Conservation (phyloP, 2,797 vertebrate genomes). For the Hippocampus kuda region DNA sequence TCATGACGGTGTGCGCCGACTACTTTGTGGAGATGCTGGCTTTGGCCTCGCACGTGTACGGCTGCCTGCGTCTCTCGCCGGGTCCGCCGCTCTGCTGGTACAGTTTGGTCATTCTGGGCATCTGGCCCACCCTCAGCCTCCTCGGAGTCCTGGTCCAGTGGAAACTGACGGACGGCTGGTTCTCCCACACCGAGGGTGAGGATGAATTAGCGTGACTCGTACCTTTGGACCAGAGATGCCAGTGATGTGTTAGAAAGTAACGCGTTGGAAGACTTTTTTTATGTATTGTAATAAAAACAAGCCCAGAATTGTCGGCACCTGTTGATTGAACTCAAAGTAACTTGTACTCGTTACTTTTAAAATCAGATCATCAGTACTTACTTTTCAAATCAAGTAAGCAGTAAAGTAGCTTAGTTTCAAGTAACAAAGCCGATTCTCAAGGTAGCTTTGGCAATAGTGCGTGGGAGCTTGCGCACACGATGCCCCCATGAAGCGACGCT, state of each 20-base stretch:
- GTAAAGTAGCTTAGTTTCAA: too few species aligned
- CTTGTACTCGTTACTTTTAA: too few species aligned
- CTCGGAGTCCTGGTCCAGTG: constrained; percentile 78
- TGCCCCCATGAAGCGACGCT: not conserved
- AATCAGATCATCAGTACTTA: too few species aligned
- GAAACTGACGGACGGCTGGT: constrained; percentile 76
- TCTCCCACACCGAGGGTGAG: constrained; percentile 77
- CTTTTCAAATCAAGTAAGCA: too few species aligned
- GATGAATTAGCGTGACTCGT: not conserved
- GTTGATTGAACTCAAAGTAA: too few species aligned
- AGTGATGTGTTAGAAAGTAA: too few species aligned
- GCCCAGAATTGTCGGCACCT: too few species aligned
- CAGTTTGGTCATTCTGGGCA: constrained; percentile 80
- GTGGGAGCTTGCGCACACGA: too few species aligned
- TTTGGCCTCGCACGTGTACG: constrained; percentile 65
- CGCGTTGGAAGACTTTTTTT: too few species aligned
- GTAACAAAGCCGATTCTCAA: too few species aligned
- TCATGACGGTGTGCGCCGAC: constrained; percentile 75
- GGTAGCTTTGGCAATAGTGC: too few species aligned
- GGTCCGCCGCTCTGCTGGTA: constrained; percentile 77
- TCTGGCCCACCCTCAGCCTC: constrained; percentile 76
- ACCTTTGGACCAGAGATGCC: not conserved
- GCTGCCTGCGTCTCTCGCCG: constrained; percentile 66
- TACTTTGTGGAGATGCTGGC: constrained; percentile 78
- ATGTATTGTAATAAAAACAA: too few species aligned